Percentiles rank a stretch among this genome's conserved stretches.
These are phyloP conservation scores for Catharus fuscescens DNA, from an alignment of 2,113 vertebrate genomes.

Conservation along the genomic window DNA sequence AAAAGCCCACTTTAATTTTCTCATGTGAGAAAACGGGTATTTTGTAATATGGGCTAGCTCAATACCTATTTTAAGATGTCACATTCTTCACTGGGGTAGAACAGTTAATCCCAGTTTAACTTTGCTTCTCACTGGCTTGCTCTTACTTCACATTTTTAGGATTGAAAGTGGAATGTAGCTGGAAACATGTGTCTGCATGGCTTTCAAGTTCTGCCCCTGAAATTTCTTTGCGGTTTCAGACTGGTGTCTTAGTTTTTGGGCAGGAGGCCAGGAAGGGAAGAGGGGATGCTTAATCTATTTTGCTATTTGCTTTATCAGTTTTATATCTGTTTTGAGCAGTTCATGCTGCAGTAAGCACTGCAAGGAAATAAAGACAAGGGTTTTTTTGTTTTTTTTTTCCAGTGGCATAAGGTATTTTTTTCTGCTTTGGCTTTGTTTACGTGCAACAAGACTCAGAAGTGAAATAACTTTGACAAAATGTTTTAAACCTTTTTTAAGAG, in stretches of 20 bases:
- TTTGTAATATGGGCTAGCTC: neutral
- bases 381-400: neutral
- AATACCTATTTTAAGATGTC: neutral
- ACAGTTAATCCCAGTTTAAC: neutral
- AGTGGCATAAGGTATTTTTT: neutral
- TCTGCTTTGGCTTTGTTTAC: neutral
- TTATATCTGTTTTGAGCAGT: neutral
- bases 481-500: neutral
- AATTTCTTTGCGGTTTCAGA: neutral
- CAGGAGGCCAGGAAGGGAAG: neutral
- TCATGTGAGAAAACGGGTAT: conserved; percentile 42
- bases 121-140: neutral
- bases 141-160: neutral
- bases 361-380: neutral
- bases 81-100: neutral
- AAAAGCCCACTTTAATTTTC: conserved; percentile 49
- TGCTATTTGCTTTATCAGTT: neutral
- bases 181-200: neutral
- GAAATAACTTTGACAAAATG: neutral
- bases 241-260: neutral
- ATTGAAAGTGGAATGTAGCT: neutral
- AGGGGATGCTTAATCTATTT: neutral
- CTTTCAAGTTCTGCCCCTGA: neutral
- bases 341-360: neutral
- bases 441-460: neutral